Evolutionary conservation across 2,888 invertebrate genomes (phyloP).

Genomic region (Hanleya hanleyi): DNA sequence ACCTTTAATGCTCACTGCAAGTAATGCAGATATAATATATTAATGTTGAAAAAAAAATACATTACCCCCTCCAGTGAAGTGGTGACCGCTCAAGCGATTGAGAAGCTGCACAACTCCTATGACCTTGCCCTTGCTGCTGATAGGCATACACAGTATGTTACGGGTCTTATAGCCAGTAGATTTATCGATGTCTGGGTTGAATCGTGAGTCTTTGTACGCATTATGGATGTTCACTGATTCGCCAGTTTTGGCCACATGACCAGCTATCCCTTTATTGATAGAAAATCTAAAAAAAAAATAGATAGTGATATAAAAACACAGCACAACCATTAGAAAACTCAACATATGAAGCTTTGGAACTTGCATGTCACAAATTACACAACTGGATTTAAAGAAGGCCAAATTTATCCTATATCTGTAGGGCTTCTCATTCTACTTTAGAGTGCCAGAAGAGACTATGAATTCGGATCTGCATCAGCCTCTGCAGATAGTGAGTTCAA

Average conservation of each 20-base stretch:
- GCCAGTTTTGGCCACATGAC: constrained; percentile 55
- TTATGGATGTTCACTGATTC: constrained; percentile 56
- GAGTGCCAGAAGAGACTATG: no score
- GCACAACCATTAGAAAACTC: no score
- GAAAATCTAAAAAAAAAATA: constrained; percentile 47
- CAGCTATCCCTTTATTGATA: constrained; percentile 54
- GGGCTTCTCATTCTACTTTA: no score
- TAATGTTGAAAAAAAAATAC: background rate
- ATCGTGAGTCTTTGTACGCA: constrained; percentile 55
- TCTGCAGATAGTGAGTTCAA: no score
- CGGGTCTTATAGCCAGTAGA: constrained; percentile 54
- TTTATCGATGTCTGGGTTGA: constrained; percentile 57
- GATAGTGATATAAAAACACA: no score
- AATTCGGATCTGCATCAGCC: no score
- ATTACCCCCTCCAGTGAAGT: constrained; percentile 50
- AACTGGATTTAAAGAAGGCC: no score
- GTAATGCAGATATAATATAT: no score
- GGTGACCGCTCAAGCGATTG: constrained; percentile 48
- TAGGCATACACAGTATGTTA: constrained; percentile 64
- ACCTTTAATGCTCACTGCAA: no score
- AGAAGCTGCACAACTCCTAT: constrained; percentile 62
- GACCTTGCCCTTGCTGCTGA: constrained; percentile 46
- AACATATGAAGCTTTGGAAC: no score
- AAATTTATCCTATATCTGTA: no score
- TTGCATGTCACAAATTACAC: no score